Conservation (phyloP, 2,113 vertebrate genomes). For the Chaenocephalus aceratus region DNA sequence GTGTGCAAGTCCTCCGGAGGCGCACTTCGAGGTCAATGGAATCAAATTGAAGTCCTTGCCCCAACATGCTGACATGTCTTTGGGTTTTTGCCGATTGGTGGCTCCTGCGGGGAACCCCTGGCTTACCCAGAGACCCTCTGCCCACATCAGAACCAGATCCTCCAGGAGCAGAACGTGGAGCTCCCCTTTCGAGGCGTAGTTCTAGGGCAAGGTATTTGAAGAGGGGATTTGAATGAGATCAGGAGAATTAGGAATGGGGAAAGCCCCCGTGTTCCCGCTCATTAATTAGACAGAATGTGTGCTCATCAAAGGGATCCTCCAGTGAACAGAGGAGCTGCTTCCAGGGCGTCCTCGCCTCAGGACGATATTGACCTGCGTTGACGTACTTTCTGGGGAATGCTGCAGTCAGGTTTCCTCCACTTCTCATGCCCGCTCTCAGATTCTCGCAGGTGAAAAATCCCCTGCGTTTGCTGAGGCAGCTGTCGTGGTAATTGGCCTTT, state of each 20-base stretch:
- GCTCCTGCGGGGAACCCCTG: background rate
- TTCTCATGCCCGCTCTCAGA: background rate
- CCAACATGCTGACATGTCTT: background rate
- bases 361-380: conserved; percentile 19
- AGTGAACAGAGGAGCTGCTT: conserved; percentile 43
- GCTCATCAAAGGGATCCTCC: conserved; percentile 63
- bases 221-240: conserved; percentile 66
- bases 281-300: conserved; percentile 67
- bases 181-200: conserved; percentile 12
- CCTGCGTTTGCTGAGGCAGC: conserved; percentile 39
- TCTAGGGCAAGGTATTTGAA: conserved; percentile 23
- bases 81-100: background rate
- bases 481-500: conserved; percentile 42
- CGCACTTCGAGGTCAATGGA: conserved; percentile 15
- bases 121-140: background rate
- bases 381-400: background rate
- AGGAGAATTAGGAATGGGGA: conserved; percentile 53
- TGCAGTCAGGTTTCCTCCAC: background rate
- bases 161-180: conserved; percentile 10
- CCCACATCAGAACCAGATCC: conserved; percentile 11
- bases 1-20: conserved; percentile 14
- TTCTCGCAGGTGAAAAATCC: background rate
- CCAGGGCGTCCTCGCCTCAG: conserved; percentile 24
- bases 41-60: conserved; percentile 28
- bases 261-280: conserved; percentile 30